A percentile compares a stretch with the other conserved stretches of the same genome.
Evolutionary conservation across 2,797 vertebrate species (phyloP).

Genomic region (Spea hammondii): DNA sequence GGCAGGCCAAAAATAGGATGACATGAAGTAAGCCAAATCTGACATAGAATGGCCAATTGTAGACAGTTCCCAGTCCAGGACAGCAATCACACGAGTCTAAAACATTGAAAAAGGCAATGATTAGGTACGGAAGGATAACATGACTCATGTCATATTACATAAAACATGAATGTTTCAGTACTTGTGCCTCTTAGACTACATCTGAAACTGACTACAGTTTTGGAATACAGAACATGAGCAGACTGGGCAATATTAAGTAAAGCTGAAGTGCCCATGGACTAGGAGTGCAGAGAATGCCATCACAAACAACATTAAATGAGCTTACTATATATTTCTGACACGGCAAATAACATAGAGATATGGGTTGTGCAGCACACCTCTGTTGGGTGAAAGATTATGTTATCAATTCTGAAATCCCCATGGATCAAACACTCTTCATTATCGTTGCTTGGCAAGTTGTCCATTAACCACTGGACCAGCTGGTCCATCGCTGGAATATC

Average conservation of each 20-base stretch:
- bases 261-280: too few species aligned
- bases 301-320: too few species aligned
- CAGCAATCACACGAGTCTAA: constrained; percentile 83
- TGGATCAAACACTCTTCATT: constrained; percentile 81
- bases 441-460: constrained; percentile 79
- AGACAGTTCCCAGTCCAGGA: constrained; percentile 93
- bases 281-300: too few species aligned
- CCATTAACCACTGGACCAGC: constrained; percentile 82
- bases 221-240: too few species aligned
- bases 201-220: too few species aligned
- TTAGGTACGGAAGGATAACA: neutral
- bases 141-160: too few species aligned
- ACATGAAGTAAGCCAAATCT: constrained; percentile 80
- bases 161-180: too few species aligned
- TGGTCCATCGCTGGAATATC: constrained; percentile 81
- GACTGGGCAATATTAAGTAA: too few species aligned
- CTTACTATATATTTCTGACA: too few species aligned
- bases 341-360: too few species aligned
- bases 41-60: constrained; percentile 84
- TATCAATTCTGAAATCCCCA: constrained; percentile 87
- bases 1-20: constrained; percentile 75
- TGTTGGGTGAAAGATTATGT: constrained; percentile 87
- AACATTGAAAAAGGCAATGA: constrained; percentile 31
- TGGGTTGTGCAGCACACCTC: constrained; percentile 69
- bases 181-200: too few species aligned